These are phyloP conservation scores for Drosophila multiciliata DNA, from an alignment of 2,888 invertebrate species.

Conservation along the genomic window DNA sequence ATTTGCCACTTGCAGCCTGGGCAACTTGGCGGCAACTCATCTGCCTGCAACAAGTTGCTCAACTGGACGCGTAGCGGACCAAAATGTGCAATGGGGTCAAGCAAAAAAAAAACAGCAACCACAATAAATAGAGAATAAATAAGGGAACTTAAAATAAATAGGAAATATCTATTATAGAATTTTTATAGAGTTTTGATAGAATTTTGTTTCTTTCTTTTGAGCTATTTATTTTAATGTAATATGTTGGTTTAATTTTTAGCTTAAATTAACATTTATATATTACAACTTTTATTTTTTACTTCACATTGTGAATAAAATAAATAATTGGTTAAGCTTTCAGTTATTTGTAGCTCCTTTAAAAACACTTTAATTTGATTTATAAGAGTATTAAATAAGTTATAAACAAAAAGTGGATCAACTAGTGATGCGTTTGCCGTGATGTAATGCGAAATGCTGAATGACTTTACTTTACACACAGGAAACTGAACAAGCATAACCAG, in stretches of 20 bases:
- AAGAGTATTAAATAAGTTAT: neutral
- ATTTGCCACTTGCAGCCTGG: constrained; percentile 16
- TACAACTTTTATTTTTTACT: neutral
- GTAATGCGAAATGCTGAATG: constrained; percentile 30
- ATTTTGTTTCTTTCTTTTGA: neutral
- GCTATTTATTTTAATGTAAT: neutral
- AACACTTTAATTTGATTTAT: neutral
- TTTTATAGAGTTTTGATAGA: neutral
- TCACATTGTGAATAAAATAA: neutral
- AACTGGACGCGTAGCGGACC: constrained; percentile 71
- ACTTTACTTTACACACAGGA: constrained; percentile 24
- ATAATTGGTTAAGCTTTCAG: neutral
- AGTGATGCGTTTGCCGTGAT: constrained; percentile 35
- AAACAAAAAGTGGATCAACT: constrained; percentile 16
- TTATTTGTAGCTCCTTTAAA: neutral
- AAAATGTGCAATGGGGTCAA: constrained; percentile 68
- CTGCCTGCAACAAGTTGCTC: constrained; percentile 71
- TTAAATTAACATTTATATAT: too few relatives aligned
- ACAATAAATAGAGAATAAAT: neutral
- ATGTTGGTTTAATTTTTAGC: neutral
- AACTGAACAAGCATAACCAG: constrained; percentile 30
- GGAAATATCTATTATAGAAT: neutral
- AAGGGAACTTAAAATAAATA: neutral
- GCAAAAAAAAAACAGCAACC: constrained; percentile 5
- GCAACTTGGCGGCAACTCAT: constrained; percentile 30